A percentile compares a stretch with the other conserved stretches of the same genome.
Conservation (phyloP, 1,140 invertebrate species). For the Himalopsyche phryganea region DNA sequence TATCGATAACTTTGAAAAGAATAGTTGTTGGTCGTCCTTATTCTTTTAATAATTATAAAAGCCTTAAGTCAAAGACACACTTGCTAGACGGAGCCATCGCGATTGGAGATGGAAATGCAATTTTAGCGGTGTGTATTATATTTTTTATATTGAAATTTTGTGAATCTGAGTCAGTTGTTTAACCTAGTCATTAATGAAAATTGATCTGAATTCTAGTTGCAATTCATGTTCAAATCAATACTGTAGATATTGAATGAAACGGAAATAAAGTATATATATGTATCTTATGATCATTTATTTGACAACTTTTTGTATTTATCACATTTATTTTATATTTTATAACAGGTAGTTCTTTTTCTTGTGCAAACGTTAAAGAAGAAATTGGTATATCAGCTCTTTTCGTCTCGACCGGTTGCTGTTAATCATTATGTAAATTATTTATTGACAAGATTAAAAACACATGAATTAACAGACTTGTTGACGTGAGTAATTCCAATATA, state of each 20-base stretch:
- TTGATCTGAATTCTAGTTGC: slow-evolving; percentile 21
- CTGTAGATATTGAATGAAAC: too few species aligned
- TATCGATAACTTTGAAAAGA: slow-evolving; percentile 48
- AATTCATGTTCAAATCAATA: background rate
- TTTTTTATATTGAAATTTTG: too few species aligned
- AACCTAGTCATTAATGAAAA: too few species aligned
- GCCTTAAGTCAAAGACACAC: slow-evolving; percentile 55
- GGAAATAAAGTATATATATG: too few species aligned
- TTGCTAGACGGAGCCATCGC: slow-evolving; percentile 54
- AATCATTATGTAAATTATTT: slow-evolving; percentile 58
- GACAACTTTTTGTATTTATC: too few species aligned
- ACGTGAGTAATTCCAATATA: too few species aligned
- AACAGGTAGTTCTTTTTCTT: slow-evolving; percentile 54
- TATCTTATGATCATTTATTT: too few species aligned
- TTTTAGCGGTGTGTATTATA: slow-evolving; percentile 46
- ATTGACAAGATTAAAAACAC: slow-evolving; percentile 47
- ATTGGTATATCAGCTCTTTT: slow-evolving; percentile 51
- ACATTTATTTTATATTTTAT: background rate
- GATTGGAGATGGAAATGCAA: slow-evolving; percentile 56
- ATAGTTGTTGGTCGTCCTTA: slow-evolving; percentile 50
- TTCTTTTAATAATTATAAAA: slow-evolving; percentile 53
- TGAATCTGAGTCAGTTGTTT: too few species aligned
- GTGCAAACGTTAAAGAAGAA: slow-evolving; percentile 54
- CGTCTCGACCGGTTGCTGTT: slow-evolving; percentile 49
- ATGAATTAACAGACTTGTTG: slow-evolving; percentile 52